Base-by-base conservation (phyloP, 2,797 vertebrate species). In the Centroberyx gerrardi region DNA sequence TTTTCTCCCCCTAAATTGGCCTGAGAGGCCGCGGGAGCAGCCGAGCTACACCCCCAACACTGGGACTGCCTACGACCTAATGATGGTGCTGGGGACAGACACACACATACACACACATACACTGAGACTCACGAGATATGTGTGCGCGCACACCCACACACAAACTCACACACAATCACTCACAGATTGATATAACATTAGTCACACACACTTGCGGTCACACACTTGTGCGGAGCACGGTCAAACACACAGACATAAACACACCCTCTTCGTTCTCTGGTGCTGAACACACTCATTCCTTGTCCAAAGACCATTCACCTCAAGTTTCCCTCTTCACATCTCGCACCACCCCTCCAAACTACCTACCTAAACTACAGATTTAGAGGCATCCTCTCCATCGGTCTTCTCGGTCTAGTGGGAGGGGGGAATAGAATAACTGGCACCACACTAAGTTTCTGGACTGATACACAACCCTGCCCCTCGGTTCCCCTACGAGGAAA, bases 1-100 rank as follows among this genome's bases (percentile, higher is more conserved):
- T 95, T 95, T 94, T 93, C 93, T 93, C 84, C 86, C 90, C 84
- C 80, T 82, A 95, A 95, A 96, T 94, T 91, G 93, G 78, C 91
- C 92, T 75, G 83, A 91, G 85, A 91, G 89, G 83, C 84, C 68
- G 63, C 85, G 67, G 87, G 87, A 90, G 83, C 85, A 64, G 82
- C 80, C 59, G 14, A 75, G 83, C 82, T 86, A 84, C 91, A 87
- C 87, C 90, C 83, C 88, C 80, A 85, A 62, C 76, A 54, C 79
- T 83, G 74, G 78, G 87, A 83, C 90, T 92, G 83, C 89, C 81
- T 84, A 69, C 67, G 87, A 93, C 91, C 94, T 94, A 94, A 95
- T 94, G 93, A 93, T 82, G 88, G 85, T 80, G 69, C 72, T 64
- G 76, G 55, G 72, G 62, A 77, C 68, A 71, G 64, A 85, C 67